These are phyloP conservation scores for Pegoplata infirma DNA, from an alignment of 2,888 invertebrate genomes.

Conservation along the genomic window DNA sequence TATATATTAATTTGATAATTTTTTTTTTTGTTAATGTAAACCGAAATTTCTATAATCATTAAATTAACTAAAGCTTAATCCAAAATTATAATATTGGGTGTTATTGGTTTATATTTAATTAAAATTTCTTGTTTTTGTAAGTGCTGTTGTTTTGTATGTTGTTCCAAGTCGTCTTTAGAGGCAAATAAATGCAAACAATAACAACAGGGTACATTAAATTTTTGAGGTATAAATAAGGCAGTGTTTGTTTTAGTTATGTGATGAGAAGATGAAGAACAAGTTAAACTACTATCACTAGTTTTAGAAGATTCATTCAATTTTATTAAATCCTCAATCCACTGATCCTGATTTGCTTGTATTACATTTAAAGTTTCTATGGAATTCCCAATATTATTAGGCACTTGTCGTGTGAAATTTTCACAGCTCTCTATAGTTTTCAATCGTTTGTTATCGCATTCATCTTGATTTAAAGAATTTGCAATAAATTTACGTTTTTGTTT, in stretches of 20 bases:
- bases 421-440: neutral
- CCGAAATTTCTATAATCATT: too few relatives aligned
- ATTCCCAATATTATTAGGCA: slow-evolving; percentile 30
- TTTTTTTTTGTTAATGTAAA: too few relatives aligned
- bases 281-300: slow-evolving; percentile 11
- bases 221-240: slow-evolving; percentile 25
- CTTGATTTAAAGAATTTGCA: neutral
- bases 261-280: slow-evolving; percentile 45
- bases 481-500: slow-evolving; percentile 54
- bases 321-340: slow-evolving; percentile 49
- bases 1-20: too few relatives aligned
- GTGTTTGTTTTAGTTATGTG: slow-evolving; percentile 24
- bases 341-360: slow-evolving; percentile 7
- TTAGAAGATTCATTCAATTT: slow-evolving; percentile 28
- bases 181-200: slow-evolving; percentile 64
- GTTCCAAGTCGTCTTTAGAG: slow-evolving; percentile 33
- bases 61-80: too few relatives aligned
- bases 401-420: slow-evolving; percentile 15
- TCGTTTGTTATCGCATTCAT: slow-evolving; percentile 3
- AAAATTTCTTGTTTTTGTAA: slow-evolving; percentile 25
- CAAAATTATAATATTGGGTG: too few relatives aligned
- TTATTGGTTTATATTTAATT: slow-evolving; percentile 47
- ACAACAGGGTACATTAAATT: slow-evolving; percentile 51
- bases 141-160: slow-evolving; percentile 50
- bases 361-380: neutral